Evolutionary conservation across 2,888 invertebrate genomes (phyloP), one percentile per base, ranked within the genome.

Genomic region (Epistrophe grossulariae): DNA sequence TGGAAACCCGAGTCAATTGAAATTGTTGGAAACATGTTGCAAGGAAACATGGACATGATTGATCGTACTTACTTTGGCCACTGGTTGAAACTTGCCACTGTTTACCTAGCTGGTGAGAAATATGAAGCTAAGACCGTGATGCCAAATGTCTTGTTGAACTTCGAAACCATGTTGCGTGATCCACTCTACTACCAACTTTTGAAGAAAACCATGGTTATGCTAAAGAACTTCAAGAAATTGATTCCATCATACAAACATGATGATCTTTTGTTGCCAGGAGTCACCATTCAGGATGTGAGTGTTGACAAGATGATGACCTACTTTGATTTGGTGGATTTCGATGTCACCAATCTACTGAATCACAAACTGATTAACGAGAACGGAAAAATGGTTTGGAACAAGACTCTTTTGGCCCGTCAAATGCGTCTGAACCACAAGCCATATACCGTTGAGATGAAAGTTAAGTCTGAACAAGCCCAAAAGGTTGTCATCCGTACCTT

Each of bases 131-230:
- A 17, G 89, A 90, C 60, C 71, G 90, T 88, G 88, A 90, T 48
- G n/a, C 95, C 96, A n/a, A 93, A 95, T 11, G 93, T 95, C 2
- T 92, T 96, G 88, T 95, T 96, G 89, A 93, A 94, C 88, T 95
- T 94, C 90, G 94, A 94, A 90, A 95, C 96, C 7, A 94, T 95
- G 89, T 92, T 96, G 88, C 95, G 96, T 88, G 96, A 97, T 91
- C 96, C 96, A 28, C 94, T 95, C 60, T 96, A 96, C 94, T 97
- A 95, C 91, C 94, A 94, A 88, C 92, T 96, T 81, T 95, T 95
- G 91, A 95, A 95, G 91, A 94, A 94, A 79, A 93, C 96, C 85
- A 90, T 94, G 62, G 91, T 94, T 80, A 93, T 94, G 62, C 94
- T 95, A 90, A 92, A 93, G 88, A 93, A 94, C 62, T 96, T 95